phyloP scores from a whole-genome alignment of 2,888 invertebrate species.

The Pachliopta kotzebuea region DNA sequence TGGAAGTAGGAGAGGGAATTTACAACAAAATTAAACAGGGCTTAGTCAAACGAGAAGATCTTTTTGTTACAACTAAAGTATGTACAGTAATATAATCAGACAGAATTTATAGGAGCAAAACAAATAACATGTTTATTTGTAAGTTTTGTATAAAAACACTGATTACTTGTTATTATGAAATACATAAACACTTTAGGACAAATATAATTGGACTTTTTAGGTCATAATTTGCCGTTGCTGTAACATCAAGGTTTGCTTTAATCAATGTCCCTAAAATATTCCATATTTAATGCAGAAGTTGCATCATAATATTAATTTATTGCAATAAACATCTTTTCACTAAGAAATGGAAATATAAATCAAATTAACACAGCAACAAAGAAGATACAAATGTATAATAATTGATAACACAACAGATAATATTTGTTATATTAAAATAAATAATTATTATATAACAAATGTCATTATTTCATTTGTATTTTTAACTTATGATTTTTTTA shows the following conservation, averaged over 20 bases:
- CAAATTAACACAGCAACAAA: background rate
- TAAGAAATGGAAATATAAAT: background rate
- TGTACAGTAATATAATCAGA: conserved; percentile 9
- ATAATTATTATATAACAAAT: background rate
- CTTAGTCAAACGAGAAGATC: conserved; percentile 66
- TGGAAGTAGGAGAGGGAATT: conserved; percentile 72
- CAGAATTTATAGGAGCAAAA: background rate
- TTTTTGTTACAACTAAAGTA: conserved; percentile 81
- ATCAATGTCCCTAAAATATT: background rate
- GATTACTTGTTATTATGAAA: too few species aligned
- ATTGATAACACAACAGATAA: too few species aligned
- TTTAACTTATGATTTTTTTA: background rate
- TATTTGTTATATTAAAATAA: too few species aligned
- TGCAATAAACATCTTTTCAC: background rate
- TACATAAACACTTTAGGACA: too few species aligned
- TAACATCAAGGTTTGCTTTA: background rate
- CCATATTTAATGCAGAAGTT: background rate
- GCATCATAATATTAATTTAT: background rate
- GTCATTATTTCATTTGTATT: background rate
- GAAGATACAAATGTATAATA: too few species aligned
- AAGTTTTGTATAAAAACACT: too few species aligned
- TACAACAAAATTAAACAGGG: conserved; percentile 70
- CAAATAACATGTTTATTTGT: background rate
- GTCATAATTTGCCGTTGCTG: too few species aligned
- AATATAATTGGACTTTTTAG: too few species aligned